Evolutionary conservation across 2,888 invertebrate genomes (phyloP).

Genomic region (Hemithea aestivaria): DNA sequence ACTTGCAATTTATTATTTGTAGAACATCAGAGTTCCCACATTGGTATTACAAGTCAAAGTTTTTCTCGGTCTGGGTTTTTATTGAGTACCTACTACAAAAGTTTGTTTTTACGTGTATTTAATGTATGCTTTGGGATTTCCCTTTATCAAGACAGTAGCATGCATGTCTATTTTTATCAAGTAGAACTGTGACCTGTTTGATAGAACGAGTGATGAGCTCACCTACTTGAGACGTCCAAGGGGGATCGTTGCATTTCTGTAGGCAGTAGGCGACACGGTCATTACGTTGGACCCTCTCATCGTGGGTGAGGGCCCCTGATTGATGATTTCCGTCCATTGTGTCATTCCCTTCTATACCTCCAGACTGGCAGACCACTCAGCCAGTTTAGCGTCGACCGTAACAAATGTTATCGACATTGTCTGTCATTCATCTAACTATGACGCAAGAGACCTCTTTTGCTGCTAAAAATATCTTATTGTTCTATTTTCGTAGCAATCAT

Average conservation of each 20-base stretch:
- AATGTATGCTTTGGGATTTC: neutral
- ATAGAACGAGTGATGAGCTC: constrained; percentile 32
- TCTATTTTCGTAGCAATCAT: constrained; percentile 24
- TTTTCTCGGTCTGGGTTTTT: neutral
- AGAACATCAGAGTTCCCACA: neutral
- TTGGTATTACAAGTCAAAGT: neutral
- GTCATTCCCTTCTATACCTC: constrained; percentile 53
- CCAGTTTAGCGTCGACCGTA: constrained; percentile 39
- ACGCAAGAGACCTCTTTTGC: constrained; percentile 32
- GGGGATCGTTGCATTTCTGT: constrained; percentile 42
- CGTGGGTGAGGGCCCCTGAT: constrained; percentile 60
- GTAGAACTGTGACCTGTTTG: constrained; percentile 22
- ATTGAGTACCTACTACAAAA: too few relatives aligned
- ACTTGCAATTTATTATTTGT: constrained; percentile 11
- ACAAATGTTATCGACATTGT: constrained; percentile 38
- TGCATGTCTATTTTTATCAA: constrained; percentile 20
- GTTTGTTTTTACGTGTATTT: constrained; percentile 1
- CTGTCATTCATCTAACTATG: constrained; percentile 30
- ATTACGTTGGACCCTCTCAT: constrained; percentile 46
- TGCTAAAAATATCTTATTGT: constrained; percentile 32
- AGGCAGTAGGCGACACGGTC: constrained; percentile 42
- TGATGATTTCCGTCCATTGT: constrained; percentile 69
- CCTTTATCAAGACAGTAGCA: neutral
- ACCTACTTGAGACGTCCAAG: constrained; percentile 35
- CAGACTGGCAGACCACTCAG: constrained; percentile 37